Evolutionary conservation across 2,888 invertebrate genomes (phyloP), one percentile per base, ranked within the genome.

Genomic region (Sycophila texana): DNA sequence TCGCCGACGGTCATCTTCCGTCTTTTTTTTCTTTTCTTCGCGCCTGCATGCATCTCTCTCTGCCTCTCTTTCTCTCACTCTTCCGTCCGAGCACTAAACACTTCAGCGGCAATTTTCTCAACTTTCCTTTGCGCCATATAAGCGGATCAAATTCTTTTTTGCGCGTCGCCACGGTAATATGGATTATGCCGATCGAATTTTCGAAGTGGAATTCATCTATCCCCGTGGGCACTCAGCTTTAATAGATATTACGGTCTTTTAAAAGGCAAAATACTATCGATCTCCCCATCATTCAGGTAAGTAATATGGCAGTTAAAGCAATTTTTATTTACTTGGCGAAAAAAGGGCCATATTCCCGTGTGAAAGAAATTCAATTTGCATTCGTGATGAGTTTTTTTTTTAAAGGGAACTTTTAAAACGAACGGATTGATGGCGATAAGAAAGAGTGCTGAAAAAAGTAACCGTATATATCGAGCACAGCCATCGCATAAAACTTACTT

Each of bases 131-230:
- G 20, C 57, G 18, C 58, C 60, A 13, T 18, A 14, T 51, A 61
- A 16, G 49, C 74, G 55, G 65, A n/a, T 22, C 65, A 22, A 47
- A 12, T 39, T 76, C 61, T 81, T 76, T 47, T 74, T 63, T 73
- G 47, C 65, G 47, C 73, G 1, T 47, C 47, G n/a, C 30, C 47
- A 49, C 73, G 74, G 65, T 78, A 81, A 81, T 70, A 49, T 81
- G 79, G 81, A 81, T 81, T 81, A 81, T 78, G 63, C 75, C 73
- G 76, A 81, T 81, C 81, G 81, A 81, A 81, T 81, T 81, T 79
- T 81, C 76, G 26, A 73, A 76, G 71, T 65, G 65, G 75, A 70
- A 76, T 76, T 73, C 81, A 67, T 76, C 79, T 76, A 79, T 79
- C 66, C 81, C 78, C 81, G 61, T 58, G 73, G 76, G 78, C 67